Conservation (phyloP, 2,113 vertebrate genomes). For the Circaetus cinerascens region DNA sequence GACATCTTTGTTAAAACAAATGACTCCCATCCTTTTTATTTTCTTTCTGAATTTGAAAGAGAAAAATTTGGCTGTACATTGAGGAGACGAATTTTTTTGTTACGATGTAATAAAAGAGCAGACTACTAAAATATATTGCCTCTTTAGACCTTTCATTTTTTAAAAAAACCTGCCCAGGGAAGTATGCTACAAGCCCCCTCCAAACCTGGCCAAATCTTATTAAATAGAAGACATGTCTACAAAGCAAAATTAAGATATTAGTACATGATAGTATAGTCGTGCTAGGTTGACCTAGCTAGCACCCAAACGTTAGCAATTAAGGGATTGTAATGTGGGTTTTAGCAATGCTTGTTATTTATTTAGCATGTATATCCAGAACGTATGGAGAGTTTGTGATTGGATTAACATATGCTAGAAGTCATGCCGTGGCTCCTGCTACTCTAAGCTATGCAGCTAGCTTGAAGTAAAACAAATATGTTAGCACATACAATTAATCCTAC, state of each 20-base stretch:
- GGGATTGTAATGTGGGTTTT: not conserved
- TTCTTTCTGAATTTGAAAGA: not conserved
- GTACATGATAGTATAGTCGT: not conserved
- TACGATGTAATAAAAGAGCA: not conserved
- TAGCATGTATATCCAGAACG: not conserved
- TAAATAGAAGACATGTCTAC: not conserved
- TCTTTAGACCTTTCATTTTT: not conserved
- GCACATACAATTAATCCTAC: constrained; percentile 15
- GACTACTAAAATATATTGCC: not conserved
- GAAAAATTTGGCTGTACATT: not conserved
- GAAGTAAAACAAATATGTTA: constrained; percentile 9
- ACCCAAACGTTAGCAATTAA: not conserved
- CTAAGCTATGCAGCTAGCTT: not conserved
- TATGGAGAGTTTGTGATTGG: not conserved
- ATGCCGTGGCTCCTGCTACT: not conserved
- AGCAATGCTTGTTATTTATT: not conserved
- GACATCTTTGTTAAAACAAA: not conserved
- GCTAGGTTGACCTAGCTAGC: not conserved
- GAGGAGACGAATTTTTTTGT: not conserved
- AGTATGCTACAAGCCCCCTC: not conserved
- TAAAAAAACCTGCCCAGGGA: not conserved
- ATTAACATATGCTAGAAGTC: not conserved
- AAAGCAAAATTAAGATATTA: not conserved
- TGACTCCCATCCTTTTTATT: not conserved
- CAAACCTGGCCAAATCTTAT: not conserved